Evolutionary conservation across 2,113 vertebrate genomes (phyloP).

Genomic region (Gavialis gangeticus): DNA sequence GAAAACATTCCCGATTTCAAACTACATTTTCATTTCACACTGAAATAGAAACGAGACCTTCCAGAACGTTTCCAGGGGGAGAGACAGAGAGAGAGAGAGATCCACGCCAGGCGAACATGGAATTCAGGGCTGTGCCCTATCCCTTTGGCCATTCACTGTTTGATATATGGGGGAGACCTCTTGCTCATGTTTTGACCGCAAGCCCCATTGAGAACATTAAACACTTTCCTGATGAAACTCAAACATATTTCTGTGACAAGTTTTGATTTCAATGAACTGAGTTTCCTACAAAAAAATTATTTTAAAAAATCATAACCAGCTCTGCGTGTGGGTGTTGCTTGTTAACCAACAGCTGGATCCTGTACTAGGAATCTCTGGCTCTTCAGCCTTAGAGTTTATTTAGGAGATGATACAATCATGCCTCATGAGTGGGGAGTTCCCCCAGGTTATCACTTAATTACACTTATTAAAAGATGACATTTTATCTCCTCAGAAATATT

Average conservation of each 20-base stretch:
- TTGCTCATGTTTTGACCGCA: neutral
- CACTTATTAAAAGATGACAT: neutral
- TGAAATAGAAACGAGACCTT: neutral
- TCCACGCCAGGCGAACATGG: fast-evolving
- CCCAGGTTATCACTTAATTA: slow-evolving; percentile 1
- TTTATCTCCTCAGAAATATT: neutral
- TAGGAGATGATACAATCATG: neutral
- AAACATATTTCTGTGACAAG: too few species aligned
- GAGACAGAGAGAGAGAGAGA: neutral
- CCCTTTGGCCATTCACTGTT: neutral
- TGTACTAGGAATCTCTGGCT: neutral
- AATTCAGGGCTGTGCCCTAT: fast-evolving
- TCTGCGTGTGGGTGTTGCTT: neutral
- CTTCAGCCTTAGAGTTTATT: neutral
- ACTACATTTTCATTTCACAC: fast-evolving
- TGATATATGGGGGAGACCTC: neutral
- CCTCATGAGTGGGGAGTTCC: neutral
- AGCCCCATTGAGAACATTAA: neutral
- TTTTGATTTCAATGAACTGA: neutral
- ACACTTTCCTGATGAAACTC: neutral
- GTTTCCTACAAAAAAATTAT: neutral
- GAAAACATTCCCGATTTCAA: neutral
- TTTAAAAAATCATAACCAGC: neutral
- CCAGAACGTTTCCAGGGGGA: neutral
- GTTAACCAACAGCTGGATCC: neutral